Conservation (phyloP, 64 coral and sea anemone genomes). For the Stichodactyla helianthus region DNA sequence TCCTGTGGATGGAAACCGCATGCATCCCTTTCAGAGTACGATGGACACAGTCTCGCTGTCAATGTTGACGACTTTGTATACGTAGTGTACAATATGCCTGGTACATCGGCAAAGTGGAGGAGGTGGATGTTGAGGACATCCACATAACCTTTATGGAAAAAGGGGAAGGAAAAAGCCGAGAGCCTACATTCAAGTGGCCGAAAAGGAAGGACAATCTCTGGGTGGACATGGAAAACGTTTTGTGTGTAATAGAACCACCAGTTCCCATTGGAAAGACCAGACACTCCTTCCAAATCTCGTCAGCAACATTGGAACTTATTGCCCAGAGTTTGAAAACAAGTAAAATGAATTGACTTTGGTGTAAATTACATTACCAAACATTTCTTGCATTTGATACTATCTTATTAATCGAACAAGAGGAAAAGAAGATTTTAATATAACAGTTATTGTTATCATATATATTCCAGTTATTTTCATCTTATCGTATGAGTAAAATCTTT, state of each 20-base stretch:
- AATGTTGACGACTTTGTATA: slow-evolving; percentile 22
- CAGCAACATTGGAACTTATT: slow-evolving; percentile 29
- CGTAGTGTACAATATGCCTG: neutral
- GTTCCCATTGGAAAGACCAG: slow-evolving; percentile 11
- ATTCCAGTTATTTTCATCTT: neutral
- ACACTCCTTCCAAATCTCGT: neutral
- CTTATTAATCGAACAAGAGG: neutral
- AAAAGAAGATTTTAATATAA: slow-evolving; percentile 1
- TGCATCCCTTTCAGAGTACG: neutral
- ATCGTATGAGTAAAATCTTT: neutral
- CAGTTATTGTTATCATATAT: neutral
- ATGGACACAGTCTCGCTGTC: neutral
- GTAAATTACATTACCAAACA: slow-evolving; percentile 23
- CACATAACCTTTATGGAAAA: slow-evolving; percentile 6
- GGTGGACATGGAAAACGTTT: slow-evolving; percentile 13
- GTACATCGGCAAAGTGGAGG: slow-evolving; percentile 24
- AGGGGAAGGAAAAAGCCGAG: neutral
- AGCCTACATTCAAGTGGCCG: slow-evolving; percentile 8
- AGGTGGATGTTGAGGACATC: slow-evolving; percentile 8
- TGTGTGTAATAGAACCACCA: slow-evolving; percentile 22
- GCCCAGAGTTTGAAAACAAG: slow-evolving; percentile 1
- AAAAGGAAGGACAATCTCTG: slow-evolving; percentile 17
- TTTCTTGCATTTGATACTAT: neutral
- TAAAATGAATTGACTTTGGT: slow-evolving; percentile 15
- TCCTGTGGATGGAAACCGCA: slow-evolving; percentile 24